phyloP scores from a whole-genome alignment of 2,888 invertebrate genomes.

The Pheosia gnoma region DNA sequence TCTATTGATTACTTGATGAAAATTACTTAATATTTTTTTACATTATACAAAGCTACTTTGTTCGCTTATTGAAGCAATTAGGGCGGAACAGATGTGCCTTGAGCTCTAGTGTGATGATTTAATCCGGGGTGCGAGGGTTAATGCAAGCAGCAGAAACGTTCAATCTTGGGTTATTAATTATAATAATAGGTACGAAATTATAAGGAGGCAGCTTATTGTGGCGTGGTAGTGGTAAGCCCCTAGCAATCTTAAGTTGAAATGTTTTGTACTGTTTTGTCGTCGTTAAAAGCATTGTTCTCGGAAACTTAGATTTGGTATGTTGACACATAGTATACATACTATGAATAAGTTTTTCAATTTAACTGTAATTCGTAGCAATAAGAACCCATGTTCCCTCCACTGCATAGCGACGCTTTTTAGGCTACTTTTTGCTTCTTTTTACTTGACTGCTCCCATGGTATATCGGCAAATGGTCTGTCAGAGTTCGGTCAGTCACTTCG shows the following conservation, averaged over 20 bases:
- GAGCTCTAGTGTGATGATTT: constrained; percentile 7
- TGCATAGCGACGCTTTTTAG: neutral
- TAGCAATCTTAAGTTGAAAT: too few species aligned
- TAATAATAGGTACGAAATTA: too few species aligned
- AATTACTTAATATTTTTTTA: neutral
- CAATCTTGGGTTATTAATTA: too few species aligned
- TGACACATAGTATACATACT: neutral
- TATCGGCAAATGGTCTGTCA: constrained; percentile 14
- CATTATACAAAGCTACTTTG: neutral
- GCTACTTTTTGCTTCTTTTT: constrained; percentile 9
- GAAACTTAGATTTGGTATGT: constrained; percentile 13
- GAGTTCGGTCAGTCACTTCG: constrained; percentile 26
- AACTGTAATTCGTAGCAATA: constrained; percentile 1
- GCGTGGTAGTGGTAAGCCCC: too few species aligned
- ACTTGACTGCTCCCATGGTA: constrained; percentile 5
- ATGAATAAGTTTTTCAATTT: constrained; percentile 4
- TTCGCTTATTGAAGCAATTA: neutral
- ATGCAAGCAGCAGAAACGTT: too few species aligned
- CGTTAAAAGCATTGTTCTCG: constrained; percentile 4
- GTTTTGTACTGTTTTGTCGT: too few species aligned
- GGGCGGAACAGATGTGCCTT: too few species aligned
- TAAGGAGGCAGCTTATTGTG: too few species aligned
- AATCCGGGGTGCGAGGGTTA: too few species aligned
- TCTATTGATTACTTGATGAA: constrained; percentile 17
- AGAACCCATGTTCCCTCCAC: neutral